Conservation (phyloP, 35 echinoderm and acorn worm species). For the Hemicentrotus pulcherrimus region DNA sequence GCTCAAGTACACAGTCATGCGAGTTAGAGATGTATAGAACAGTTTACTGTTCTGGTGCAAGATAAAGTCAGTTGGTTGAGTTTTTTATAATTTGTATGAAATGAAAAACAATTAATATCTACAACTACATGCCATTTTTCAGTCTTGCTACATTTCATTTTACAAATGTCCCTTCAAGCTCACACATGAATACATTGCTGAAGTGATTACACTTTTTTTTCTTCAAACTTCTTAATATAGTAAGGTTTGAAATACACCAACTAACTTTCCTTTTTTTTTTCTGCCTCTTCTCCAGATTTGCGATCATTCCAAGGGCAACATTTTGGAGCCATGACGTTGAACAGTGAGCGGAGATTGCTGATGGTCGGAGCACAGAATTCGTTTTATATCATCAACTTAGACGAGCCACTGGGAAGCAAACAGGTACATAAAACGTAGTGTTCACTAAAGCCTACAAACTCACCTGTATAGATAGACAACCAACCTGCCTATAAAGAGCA, state of each 20-base stretch:
- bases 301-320: slow-evolving; percentile 48
- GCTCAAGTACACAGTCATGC: background rate
- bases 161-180: too few relatives aligned
- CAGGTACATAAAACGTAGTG: background rate
- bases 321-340: slow-evolving; percentile 58
- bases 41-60: background rate
- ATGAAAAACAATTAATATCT: too few relatives aligned
- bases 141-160: background rate
- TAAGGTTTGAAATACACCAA: background rate
- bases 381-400: slow-evolving; percentile 58
- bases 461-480: background rate
- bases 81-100: too few relatives aligned
- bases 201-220: too few relatives aligned
- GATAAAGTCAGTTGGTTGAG: background rate
- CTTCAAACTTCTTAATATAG: background rate
- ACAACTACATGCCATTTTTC: too few relatives aligned
- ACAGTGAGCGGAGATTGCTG: slow-evolving; percentile 16
- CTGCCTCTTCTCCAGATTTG: slow-evolving; percentile 27
- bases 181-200: too few relatives aligned
- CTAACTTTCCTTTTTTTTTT: background rate
- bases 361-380: slow-evolving; percentile 58
- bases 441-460: background rate
- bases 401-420: slow-evolving; percentile 19
- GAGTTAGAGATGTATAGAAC: background rate
- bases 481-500: too few relatives aligned